Conservation (phyloP, 2,797 vertebrate species). For the Notolepis coatsorum region DNA sequence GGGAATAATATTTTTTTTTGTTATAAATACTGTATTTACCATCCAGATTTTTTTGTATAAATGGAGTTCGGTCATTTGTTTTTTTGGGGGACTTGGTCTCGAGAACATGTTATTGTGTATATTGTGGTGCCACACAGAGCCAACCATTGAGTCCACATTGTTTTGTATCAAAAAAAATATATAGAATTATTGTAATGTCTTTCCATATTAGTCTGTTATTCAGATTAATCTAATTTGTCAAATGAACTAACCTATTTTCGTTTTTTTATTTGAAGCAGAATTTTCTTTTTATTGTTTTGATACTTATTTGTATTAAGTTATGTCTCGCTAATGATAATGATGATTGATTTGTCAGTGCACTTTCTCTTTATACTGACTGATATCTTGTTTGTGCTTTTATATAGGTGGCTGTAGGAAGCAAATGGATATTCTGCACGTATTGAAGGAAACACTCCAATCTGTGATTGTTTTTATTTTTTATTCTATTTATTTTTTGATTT, state of each 20-base stretch:
- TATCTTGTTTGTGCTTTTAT: too few relatives aligned
- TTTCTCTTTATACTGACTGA: too few relatives aligned
- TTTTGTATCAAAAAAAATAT: conserved; percentile 79
- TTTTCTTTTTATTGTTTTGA: conserved; percentile 69
- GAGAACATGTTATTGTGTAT: conserved; percentile 80
- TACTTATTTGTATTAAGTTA: too few relatives aligned
- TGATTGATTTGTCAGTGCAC: too few relatives aligned
- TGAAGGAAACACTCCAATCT: too few relatives aligned
- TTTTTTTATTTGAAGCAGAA: conserved; percentile 85
- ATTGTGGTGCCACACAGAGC: conserved; percentile 80
- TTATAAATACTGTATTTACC: conserved; percentile 99
- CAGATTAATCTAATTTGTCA: conserved; percentile 75
- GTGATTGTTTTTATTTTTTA: too few relatives aligned
- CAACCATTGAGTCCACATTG: conserved; percentile 62
- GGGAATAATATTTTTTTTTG: conserved; percentile 90
- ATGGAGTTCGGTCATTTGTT: conserved; percentile 85
- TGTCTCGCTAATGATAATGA: too few relatives aligned
- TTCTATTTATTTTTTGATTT: too few relatives aligned
- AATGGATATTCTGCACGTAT: too few relatives aligned
- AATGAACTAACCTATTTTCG: conserved; percentile 79
- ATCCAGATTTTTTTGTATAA: conserved; percentile 91
- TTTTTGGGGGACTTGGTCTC: conserved; percentile 68
- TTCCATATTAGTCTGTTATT: conserved; percentile 81
- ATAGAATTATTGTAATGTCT: conserved; percentile 71
- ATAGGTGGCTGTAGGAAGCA: too few relatives aligned